Evolutionary conservation across 1,140 invertebrate species (phyloP), one percentile per base, ranked within the genome.

Genomic region (Macrobrachium rosenbergii): DNA sequence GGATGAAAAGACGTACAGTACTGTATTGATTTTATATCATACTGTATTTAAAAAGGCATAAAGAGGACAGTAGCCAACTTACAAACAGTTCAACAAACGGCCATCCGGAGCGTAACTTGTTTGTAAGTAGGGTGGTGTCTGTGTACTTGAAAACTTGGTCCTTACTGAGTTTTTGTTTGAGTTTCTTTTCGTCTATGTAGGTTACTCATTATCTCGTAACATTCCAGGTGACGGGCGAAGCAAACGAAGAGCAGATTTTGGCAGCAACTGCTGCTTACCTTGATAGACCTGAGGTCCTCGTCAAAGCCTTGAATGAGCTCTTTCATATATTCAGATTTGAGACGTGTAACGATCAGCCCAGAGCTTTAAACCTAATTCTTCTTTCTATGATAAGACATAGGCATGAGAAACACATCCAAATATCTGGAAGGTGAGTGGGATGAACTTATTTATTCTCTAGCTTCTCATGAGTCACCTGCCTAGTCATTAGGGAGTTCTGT

Each of bases 281-380:
- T 52, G 91, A 93, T 67, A 87, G 88, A 62, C 88, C 83, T 58
- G 84, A 88, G 16, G 94, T 98, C 88, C 92, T 99, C 62, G 93
- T 95, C 91, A 94, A 96, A 91, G 96, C 98, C 43, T 93, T 99
- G 10, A 99, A 98, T 92, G 97, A 98, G 91, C 92, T 99, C 17
- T 99, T 98, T 91, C 96, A 98, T 91, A 92, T 97, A 28, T 97
- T 99, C 91, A 94, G 96, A 72, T 96, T 95, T 91, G 96, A 96
- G 92, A 92, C 90, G 19, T 95, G 95, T 92, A 93, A 94, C 83
- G 75, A 89, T 80, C 77, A 88, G 43, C 81, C 94, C 89, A 94
- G 94, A 86, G 95, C 96, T 21, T 92, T 98, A 11, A 94, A 94
- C 91, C 94, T 96, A 73, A 95, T 98, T 21, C 93, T 98, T 12